Conservation (phyloP, 2,888 invertebrate genomes). For the Eudemis profundana region DNA sequence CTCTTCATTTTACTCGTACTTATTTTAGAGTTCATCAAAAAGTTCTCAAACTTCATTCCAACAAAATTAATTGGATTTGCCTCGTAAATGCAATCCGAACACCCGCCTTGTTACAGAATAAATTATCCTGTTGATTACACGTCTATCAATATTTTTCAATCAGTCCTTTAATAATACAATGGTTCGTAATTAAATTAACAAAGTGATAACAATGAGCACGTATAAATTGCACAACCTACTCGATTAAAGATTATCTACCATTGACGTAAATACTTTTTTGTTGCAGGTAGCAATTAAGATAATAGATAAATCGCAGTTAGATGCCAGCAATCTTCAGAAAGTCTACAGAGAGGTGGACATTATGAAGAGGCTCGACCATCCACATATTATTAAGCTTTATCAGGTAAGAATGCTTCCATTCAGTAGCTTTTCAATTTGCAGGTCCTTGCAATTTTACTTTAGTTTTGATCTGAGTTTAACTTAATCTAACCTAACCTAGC, state of each 20-base stretch:
- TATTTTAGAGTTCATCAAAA: slow-evolving; percentile 16
- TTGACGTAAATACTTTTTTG: slow-evolving; percentile 56
- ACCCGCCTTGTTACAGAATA: slow-evolving; percentile 7
- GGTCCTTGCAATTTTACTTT: background rate
- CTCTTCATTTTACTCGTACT: background rate
- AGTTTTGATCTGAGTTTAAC: background rate
- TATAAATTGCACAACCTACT: slow-evolving; percentile 3
- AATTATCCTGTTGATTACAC: slow-evolving; percentile 6
- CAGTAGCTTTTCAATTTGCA: too few species aligned
- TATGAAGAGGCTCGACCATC: slow-evolving; percentile 98
- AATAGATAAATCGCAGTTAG: slow-evolving; percentile 96
- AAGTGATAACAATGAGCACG: slow-evolving; percentile 5
- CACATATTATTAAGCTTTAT: slow-evolving; percentile 98
- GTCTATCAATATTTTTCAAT: background rate
- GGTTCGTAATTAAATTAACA: background rate
- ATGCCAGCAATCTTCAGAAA: slow-evolving; percentile 95
- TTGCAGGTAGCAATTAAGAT: slow-evolving; percentile 98
- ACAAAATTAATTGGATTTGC: slow-evolving; percentile 18
- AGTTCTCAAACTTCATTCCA: background rate
- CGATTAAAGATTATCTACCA: slow-evolving; percentile 9
- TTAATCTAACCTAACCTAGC: too few species aligned
- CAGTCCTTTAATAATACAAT: background rate
- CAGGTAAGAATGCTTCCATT: slow-evolving; percentile 87
- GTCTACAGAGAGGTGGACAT: slow-evolving; percentile 99
- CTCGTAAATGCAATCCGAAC: slow-evolving; percentile 1